phyloP scores from a whole-genome alignment of 1,140 invertebrate species.

The Anoplophora glabripennis region DNA sequence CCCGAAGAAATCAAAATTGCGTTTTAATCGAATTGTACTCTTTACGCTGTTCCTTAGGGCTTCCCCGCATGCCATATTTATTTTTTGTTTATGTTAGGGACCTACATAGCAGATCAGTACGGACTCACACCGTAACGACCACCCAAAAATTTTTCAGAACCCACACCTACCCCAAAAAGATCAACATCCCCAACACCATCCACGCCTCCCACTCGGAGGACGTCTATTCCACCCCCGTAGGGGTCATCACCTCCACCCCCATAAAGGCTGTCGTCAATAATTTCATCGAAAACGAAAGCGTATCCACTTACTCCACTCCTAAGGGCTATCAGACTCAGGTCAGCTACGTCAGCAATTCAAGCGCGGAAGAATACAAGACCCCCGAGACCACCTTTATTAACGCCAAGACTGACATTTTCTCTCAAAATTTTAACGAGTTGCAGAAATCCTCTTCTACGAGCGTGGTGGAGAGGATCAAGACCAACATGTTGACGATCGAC shows the following conservation, averaged over 20 bases:
- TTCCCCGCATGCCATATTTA: conserved; percentile 1
- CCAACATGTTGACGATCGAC: neutral
- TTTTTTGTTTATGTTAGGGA: conserved; percentile 14
- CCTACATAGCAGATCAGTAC: conserved; percentile 27
- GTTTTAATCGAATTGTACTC: too few species aligned
- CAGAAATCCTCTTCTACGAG: conserved; percentile 39
- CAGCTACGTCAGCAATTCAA: conserved; percentile 29
- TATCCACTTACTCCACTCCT: conserved; percentile 10
- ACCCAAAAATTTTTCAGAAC: conserved; percentile 1
- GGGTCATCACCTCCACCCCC: conserved; percentile 21
- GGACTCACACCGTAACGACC: conserved; percentile 11
- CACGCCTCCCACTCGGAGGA: conserved; percentile 5
- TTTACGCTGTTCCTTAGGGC: too few species aligned
- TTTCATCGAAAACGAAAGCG: neutral
- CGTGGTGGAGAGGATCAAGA: conserved; percentile 27
- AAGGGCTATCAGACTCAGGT: conserved; percentile 23
- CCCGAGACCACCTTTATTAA: conserved; percentile 28
- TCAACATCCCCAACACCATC: conserved; percentile 31
- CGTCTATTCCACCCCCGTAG: conserved; percentile 10
- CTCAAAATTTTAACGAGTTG: conserved; percentile 35
- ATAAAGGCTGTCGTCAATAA: conserved; percentile 25
- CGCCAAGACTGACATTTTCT: conserved; percentile 28
- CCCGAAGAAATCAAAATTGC: too few species aligned
- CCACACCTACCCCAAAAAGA: conserved; percentile 27
- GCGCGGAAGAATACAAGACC: conserved; percentile 37